Conservation (phyloP, 1,140 invertebrate species). For the Chironomus tepperi region DNA sequence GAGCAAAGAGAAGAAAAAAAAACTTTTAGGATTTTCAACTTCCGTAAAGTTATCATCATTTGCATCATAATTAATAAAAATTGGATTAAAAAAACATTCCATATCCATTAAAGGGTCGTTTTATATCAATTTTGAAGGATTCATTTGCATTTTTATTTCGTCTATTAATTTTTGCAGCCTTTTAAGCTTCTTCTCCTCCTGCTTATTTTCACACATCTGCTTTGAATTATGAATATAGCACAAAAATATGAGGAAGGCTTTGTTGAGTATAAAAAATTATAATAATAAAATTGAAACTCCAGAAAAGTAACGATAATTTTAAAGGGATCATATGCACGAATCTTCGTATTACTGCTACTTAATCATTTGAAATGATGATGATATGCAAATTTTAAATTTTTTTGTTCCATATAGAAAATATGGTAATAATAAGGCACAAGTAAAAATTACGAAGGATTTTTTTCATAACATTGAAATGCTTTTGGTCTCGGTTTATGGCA, state of each 20-base stretch:
- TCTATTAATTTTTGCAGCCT: background rate
- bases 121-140: conserved; percentile 4
- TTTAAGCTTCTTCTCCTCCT: background rate
- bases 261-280: background rate
- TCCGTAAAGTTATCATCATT: background rate
- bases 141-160: background rate
- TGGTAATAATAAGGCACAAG: background rate
- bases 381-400: background rate
- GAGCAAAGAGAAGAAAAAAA: background rate
- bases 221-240: too few relatives aligned
- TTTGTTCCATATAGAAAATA: background rate
- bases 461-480: conserved; percentile 1
- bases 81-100: background rate
- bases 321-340: background rate
- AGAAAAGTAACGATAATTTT: background rate
- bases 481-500: background rate
- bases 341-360: conserved; percentile 6
- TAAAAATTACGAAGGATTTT: background rate
- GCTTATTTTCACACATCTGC: background rate
- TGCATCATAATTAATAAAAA: conserved; percentile 9
- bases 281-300: background rate
- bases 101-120: background rate
- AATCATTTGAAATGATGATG: conserved; percentile 7
- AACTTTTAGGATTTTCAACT: background rate
- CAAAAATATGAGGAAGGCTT: too few relatives aligned